Base-by-base conservation (phyloP, 2,888 invertebrate species). In the Nasonovia ribisnigri region DNA sequence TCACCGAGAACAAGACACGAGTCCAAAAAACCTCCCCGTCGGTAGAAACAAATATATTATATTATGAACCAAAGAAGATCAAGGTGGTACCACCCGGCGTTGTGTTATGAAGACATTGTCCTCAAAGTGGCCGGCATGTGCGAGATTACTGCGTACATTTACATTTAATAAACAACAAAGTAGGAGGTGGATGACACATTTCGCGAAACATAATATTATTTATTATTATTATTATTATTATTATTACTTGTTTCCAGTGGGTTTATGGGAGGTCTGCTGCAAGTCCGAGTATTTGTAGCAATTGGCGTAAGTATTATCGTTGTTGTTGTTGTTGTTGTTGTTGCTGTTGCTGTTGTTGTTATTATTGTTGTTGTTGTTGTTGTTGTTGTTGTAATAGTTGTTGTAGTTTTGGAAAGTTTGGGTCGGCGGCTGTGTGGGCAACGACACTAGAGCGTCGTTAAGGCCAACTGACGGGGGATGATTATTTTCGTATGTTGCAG, bases 361-460 rank as follows among this genome's bases (percentile, higher is more conserved):
- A 42, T 48, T 60, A 0, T n/a, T 43, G n/a, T 36, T 43, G 60
- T 90, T 57, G 51, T 43, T 42, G 84, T 87, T 16, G 60, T 54
- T 84, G 91, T 67, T 51, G 89, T 54, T 42, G 43, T 88, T 13
- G 54, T 29, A 42, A 84, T 84, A 77, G 94, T 67, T n/a, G 92
- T 46, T 86, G 60, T 42, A 48, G 84, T 77, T 36, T 24, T 36
- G 77, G 4, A 20, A 36, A 42, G 43, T 57, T 57, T 48, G 86
- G 48, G 11, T 57, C 60, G 67, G 51, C 10, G 11, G 42, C 86
- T 67, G 43, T 13, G 84, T 42, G 57, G 36, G 16, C 84, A 54
- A 5, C 36, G 26, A 43, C 13, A 90, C 13, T n/a, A n/a, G 84
- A 42, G 77, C 36, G 60, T 42, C 16, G 84, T 46, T 89, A 67